A percentile compares a stretch with the other conserved stretches of the same genome.
Evolutionary conservation across 2,888 invertebrate species (phyloP).

Genomic region (Agrochola lota): DNA sequence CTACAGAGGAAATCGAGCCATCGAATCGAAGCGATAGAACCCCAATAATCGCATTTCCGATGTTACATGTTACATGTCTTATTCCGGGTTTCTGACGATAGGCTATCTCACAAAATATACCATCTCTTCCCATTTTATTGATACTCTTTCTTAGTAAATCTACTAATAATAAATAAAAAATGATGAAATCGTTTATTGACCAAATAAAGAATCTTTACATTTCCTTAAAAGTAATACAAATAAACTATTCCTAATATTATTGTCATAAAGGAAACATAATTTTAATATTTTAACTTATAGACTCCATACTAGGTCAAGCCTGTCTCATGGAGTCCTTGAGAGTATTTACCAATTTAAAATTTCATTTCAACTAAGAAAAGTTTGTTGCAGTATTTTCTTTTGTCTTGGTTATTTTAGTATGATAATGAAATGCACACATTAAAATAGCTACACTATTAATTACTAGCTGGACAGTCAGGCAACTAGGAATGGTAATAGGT

Average conservation of each 20-base stretch:
- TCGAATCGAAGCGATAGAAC: background rate
- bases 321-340: too few relatives aligned
- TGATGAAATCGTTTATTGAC: too few relatives aligned
- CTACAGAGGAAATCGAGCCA: constrained; percentile 9
- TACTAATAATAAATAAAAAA: too few relatives aligned
- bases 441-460: background rate
- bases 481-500: background rate
- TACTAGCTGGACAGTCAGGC: background rate
- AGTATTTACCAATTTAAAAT: too few relatives aligned
- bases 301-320: too few relatives aligned
- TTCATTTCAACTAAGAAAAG: too few relatives aligned
- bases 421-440: constrained; percentile 18
- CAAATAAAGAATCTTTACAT: too few relatives aligned
- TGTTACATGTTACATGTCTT: background rate
- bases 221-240: too few relatives aligned
- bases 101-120: background rate
- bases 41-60: constrained; percentile 20
- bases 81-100: background rate
- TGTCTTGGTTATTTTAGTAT: background rate
- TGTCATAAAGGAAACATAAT: too few relatives aligned
- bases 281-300: too few relatives aligned
- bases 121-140: background rate
- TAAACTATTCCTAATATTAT: too few relatives aligned
- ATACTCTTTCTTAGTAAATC: constrained; percentile 2
- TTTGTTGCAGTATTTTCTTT: constrained; percentile 8